Evolutionary conservation across 2,888 invertebrate genomes (phyloP).

Genomic region (Sipha maydis): DNA sequence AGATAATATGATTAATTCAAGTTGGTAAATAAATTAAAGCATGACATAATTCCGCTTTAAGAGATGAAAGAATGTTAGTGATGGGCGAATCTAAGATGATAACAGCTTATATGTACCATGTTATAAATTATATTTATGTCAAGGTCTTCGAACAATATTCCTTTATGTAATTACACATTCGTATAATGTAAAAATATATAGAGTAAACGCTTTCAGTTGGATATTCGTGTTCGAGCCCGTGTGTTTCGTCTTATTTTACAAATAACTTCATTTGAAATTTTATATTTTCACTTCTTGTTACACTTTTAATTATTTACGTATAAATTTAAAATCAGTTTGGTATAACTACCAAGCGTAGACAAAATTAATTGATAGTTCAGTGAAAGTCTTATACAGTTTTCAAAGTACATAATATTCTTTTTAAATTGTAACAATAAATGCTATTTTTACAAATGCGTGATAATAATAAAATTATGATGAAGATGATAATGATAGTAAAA

Average conservation of each 20-base stretch:
- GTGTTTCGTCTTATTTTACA: neutral
- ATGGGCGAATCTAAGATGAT: neutral
- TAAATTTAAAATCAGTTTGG: neutral
- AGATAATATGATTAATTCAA: neutral
- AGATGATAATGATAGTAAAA: neutral
- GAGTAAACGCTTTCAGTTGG: neutral
- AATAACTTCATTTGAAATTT: neutral
- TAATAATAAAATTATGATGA: neutral
- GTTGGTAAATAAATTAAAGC: neutral
- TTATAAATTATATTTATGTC: conserved; percentile 46
- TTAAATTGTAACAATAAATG: neutral
- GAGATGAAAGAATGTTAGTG: neutral
- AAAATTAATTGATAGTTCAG: neutral
- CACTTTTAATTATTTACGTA: conserved; percentile 7
- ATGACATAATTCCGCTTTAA: neutral
- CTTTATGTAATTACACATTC: conserved; percentile 13
- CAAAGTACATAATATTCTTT: neutral
- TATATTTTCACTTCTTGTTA: neutral
- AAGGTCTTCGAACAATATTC: conserved; percentile 26
- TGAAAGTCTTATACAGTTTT: conserved; percentile 29
- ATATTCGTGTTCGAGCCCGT: neutral
- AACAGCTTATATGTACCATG: neutral
- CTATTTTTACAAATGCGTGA: neutral
- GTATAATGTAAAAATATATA: neutral
- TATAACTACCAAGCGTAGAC: neutral